These are phyloP conservation scores for Eptesicus fuscus DNA, from an alignment of 2,113 vertebrate genomes.

Conservation along the genomic window DNA sequence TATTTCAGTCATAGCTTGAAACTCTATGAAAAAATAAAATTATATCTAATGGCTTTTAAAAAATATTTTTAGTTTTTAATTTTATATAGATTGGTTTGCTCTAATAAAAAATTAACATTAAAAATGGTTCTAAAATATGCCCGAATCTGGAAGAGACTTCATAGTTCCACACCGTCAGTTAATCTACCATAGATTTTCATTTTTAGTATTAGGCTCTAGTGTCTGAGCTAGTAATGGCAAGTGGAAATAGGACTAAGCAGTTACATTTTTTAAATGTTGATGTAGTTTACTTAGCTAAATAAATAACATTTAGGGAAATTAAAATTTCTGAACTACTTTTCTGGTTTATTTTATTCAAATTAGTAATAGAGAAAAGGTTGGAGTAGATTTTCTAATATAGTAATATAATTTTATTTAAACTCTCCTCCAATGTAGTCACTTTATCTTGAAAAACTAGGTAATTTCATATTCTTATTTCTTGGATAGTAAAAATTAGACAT, in stretches of 20 bases:
- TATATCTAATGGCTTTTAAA: not conserved
- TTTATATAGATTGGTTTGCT: not conserved
- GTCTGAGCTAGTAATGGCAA: not conserved
- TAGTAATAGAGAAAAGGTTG: not conserved
- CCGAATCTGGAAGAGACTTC: not conserved
- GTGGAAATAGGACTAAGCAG: not conserved
- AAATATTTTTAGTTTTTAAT: not conserved
- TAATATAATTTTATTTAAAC: conserved; percentile 9
- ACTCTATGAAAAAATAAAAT: conserved; percentile 5
- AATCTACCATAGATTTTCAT: not conserved
- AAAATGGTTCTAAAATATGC: not conserved
- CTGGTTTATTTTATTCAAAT: conserved; percentile 36
- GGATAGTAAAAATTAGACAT: not conserved
- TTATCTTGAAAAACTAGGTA: conserved; percentile 21
- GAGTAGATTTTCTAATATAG: not conserved
- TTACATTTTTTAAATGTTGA: not conserved
- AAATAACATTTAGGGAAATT: conserved; percentile 4
- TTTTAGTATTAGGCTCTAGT: not conserved
- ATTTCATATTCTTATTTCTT: conserved; percentile 22
- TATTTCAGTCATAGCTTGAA: not conserved
- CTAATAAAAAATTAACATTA: not conserved
- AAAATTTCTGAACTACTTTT: conserved; percentile 13
- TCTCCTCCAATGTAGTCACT: not conserved
- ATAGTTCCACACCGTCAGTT: not conserved
- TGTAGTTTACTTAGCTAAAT: not conserved